Evolutionary conservation across 2,113 vertebrate species (phyloP).

Genomic region (Myrmecobius fasciatus): DNA sequence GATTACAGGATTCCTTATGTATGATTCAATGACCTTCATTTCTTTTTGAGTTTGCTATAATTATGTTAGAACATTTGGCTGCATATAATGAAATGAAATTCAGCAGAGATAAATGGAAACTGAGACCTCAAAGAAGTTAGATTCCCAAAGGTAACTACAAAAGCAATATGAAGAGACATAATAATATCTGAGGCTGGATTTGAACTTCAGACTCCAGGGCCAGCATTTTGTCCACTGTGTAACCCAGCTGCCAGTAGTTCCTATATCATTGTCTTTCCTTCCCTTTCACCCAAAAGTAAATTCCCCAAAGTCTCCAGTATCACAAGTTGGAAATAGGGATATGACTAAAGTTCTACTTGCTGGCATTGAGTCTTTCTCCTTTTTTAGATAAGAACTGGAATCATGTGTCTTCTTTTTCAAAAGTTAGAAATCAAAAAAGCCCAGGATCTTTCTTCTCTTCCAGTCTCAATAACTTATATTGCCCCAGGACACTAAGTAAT

Average conservation of each 20-base stretch:
- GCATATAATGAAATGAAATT: not conserved
- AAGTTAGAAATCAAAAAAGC: not conserved
- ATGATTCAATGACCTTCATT: not conserved
- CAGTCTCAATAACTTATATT: not conserved
- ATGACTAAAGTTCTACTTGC: not conserved
- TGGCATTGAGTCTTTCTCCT: not conserved
- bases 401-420: not conserved
- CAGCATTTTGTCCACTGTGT: no score
- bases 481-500: not conserved
- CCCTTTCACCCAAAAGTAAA: not conserved
- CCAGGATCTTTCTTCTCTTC: not conserved
- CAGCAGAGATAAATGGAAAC: not conserved
- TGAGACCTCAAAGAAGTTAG: not conserved
- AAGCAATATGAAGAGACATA: not conserved
- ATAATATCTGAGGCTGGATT: not conserved
- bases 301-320: not conserved
- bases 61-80: not conserved
- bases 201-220: no score
- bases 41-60: not conserved
- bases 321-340: not conserved
- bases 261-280: not conserved
- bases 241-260: not conserved
- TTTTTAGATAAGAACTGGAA: not conserved
- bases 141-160: not conserved
- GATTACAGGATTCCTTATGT: not conserved